Conservation (phyloP, 2,797 vertebrate species). For the Allobates femoralis region DNA sequence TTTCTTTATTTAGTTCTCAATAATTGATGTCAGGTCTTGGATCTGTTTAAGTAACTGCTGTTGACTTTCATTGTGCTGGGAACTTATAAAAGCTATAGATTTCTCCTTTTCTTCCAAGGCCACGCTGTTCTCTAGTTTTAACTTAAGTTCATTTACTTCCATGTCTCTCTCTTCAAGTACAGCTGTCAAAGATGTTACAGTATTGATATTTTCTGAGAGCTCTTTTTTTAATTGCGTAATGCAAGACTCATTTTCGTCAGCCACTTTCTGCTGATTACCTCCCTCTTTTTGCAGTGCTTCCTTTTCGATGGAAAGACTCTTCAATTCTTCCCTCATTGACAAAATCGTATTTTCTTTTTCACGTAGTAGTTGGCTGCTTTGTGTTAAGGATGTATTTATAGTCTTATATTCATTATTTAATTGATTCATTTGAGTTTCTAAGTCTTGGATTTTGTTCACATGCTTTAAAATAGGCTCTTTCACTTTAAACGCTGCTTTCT, state of each 20-base stretch:
- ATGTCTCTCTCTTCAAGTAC: conserved; percentile 79
- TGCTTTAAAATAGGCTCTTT: conserved; percentile 78
- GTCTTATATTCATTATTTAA: conserved; percentile 76
- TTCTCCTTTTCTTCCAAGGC: conserved; percentile 84
- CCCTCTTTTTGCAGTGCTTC: conserved; percentile 79
- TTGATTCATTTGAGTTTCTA: conserved; percentile 83
- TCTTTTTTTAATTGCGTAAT: conserved; percentile 85
- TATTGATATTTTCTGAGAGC: conserved; percentile 77
- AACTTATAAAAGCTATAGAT: conserved; percentile 80
- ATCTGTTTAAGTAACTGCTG: conserved; percentile 74
- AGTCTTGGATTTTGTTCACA: conserved; percentile 76
- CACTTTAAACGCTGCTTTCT: conserved; percentile 74
- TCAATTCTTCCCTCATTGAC: conserved; percentile 80
- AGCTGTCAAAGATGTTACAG: conserved; percentile 79
- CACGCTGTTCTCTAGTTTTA: conserved; percentile 78
- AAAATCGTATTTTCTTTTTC: conserved; percentile 81
- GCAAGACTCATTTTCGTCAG: conserved; percentile 83
- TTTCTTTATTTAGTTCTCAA: conserved; percentile 83
- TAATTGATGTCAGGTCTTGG: conserved; percentile 74
- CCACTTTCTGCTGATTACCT: conserved; percentile 76
- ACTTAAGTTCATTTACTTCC: conserved; percentile 81
- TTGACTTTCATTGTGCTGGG: conserved; percentile 79
- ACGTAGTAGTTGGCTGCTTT: conserved; percentile 80
- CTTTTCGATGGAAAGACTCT: conserved; percentile 76
- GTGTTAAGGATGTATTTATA: conserved; percentile 81